Evolutionary conservation across 2,888 invertebrate genomes (phyloP).

Genomic region (Gnatocerus cornutus): DNA sequence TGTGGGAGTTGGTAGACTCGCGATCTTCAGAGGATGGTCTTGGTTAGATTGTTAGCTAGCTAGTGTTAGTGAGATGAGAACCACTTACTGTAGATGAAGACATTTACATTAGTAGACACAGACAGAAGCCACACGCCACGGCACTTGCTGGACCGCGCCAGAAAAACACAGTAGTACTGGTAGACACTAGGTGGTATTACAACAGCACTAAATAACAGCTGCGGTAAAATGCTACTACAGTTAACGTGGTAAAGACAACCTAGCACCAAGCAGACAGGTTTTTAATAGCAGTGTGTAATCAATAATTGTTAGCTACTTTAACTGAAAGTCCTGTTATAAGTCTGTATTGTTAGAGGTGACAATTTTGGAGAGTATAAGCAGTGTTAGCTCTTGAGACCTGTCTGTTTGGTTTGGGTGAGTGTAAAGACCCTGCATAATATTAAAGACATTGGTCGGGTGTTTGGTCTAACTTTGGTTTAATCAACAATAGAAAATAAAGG

Average conservation of each 20-base stretch:
- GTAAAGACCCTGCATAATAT: conserved; percentile 57
- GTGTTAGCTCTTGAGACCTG: conserved; percentile 40
- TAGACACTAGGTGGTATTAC: conserved; percentile 63
- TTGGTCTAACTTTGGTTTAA: conserved; percentile 72
- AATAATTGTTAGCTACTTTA: conserved; percentile 6
- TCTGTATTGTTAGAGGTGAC: conserved; percentile 25
- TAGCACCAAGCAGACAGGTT: conserved; percentile 51
- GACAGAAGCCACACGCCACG: conserved; percentile 69
- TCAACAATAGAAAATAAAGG: conserved; percentile 72
- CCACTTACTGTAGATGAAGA: conserved; percentile 70
- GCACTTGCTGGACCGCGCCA: conserved; percentile 61
- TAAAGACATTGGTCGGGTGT: conserved; percentile 63
- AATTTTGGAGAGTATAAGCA: conserved; percentile 32
- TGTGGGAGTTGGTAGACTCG: conserved; percentile 2
- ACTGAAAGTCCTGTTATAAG: neutral
- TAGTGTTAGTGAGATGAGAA: conserved; percentile 66
- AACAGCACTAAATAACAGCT: conserved; percentile 61
- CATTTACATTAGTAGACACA: conserved; percentile 70
- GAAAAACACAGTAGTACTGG: conserved; percentile 62
- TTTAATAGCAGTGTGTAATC: conserved; percentile 5
- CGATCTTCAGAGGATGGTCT: neutral
- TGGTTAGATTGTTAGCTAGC: conserved; percentile 39
- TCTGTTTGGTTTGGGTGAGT: conserved; percentile 41
- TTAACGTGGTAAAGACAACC: conserved; percentile 37
- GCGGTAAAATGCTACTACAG: conserved; percentile 58